Base-by-base conservation (phyloP, 2,888 invertebrate species). In the Agrotis puta region DNA sequence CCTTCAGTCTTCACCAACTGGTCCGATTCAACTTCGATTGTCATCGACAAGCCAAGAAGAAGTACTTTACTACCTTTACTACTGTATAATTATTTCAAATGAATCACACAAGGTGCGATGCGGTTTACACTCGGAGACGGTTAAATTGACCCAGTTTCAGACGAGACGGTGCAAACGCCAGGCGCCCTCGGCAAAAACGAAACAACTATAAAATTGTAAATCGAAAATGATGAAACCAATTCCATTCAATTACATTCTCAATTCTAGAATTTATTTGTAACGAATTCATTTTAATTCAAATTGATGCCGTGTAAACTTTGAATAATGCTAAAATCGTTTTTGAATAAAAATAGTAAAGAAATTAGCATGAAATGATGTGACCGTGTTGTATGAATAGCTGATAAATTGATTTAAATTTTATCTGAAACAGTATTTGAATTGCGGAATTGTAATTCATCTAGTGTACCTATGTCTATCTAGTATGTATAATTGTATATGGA, bases 61-160 rank as follows among this genome's bases (percentile, higher is more conserved):
- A 22, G 11, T 24, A 56, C 16, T 0, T 56, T 56, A 14, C 2
- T n/a, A 64, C 7, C 20, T 24, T n/a, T 54, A 56, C 16, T 58
- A 61, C 39, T 64, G 16, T 59, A 22, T 67, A 74, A 54, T 69
- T 57, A 69, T 56, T 39, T 53, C 11, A 54, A 63, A 33, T 67
- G 11, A 75, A 64, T 56, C 58, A 68, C 45, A 67, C 39, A 27
- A 71, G n/a, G 33, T 67, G 54, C 54, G 45, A 71, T 77, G 53
- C 27, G 59, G 75, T 73, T 80, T 70, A 56, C 58, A 80, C 61
- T 51, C 16, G 11, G 22, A 66, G 70, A 69, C 66, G 62, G 57
- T 68, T 65, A 39, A 51, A 61, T 61, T 62, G 83, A 75, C 83
- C 83, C 56, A 70, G 74, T 75, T 82, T 62, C 47, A 62, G 65